A percentile compares a stretch with the other conserved stretches of the same genome.
phyloP scores from a whole-genome alignment of 53 echinoderm and acorn worm genomes.

The Actinopyga echinites region DNA sequence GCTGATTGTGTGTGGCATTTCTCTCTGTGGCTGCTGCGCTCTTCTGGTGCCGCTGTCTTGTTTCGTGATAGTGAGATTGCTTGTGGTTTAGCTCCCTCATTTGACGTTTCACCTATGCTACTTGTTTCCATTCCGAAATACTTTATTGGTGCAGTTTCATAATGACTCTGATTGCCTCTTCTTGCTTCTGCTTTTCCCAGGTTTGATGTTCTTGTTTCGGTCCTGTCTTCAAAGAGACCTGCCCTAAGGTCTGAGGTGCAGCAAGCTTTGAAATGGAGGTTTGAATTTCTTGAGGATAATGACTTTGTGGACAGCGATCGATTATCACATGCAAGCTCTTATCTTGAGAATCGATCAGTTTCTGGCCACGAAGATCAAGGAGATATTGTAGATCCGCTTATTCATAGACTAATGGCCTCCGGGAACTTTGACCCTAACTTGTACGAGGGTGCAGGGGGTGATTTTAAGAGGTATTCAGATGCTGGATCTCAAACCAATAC shows the following conservation, averaged over 20 bases:
- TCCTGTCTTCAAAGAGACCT: slow-evolving; percentile 48
- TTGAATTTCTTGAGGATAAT: slow-evolving; percentile 14
- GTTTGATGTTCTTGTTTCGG: slow-evolving; percentile 44
- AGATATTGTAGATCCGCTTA: background rate
- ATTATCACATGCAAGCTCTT: slow-evolving; percentile 7
- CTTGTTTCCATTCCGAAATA: too few relatives aligned
- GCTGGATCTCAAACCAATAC: background rate
- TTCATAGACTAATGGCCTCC: background rate
- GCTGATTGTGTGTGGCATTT: too few relatives aligned
- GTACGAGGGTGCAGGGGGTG: background rate
- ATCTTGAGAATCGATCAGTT: slow-evolving; percentile 1
- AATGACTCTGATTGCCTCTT: too few relatives aligned
- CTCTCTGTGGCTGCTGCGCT: too few relatives aligned
- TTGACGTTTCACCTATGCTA: too few relatives aligned
- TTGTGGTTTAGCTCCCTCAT: too few relatives aligned
- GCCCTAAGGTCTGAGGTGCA: slow-evolving; percentile 53
- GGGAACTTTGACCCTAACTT: background rate
- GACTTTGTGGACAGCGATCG: slow-evolving; percentile 36
- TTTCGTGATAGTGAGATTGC: too few relatives aligned
- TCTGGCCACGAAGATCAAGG: background rate
- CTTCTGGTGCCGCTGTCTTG: too few relatives aligned
- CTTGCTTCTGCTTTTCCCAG: background rate
- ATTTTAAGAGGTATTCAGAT: background rate
- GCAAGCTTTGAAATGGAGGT: slow-evolving; percentile 50
- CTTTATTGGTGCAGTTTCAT: too few relatives aligned